Base-by-base conservation (phyloP, 2,888 invertebrate species). In the Andrena marginata region DNA sequence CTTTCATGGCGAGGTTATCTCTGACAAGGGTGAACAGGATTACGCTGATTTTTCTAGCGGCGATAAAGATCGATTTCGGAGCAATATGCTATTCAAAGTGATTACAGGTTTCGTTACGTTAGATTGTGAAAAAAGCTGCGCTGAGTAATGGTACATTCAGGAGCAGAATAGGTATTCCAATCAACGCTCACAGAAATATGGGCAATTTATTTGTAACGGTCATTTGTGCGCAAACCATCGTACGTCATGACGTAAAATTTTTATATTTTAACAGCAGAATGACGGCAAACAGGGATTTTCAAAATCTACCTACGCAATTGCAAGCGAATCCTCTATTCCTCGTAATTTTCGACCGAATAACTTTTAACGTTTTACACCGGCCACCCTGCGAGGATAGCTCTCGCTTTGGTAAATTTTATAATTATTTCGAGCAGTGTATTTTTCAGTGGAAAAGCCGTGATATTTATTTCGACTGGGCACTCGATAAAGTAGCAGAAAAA, bases 1-100 rank as follows among this genome's bases (percentile, higher is more conserved):
- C 54, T 68, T 51, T 68, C 54, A 54, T 16, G 68, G 16, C 35
- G 16, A 6, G 69, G 31, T 70, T 74, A 71, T 69, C 49, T 56
- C 59, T 8, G 60, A 60, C 56, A 42, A 13, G 10, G 31, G 65
- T 67, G 80, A 56, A 81, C 33, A 3, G 29, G 31, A 51, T 54
- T 29, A 33, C 48, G 35, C 49, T 16, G 16, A 2, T 10, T 10
- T n/a, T n/a, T 42, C 8, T 26, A 1, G 16, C 23, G 2, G 31
- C 10, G 16, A 59, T 49, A 31, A 8, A 23, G 69, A 56, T 69
- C 51, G 81, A 74, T 67, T 62, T 35, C 42, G 8, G 26, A 54
- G 64, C 42, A 48, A 56, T 49, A 26, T 1, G 20, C 54, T 13
- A 26, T 54, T 23, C 23, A 51, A 23, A 56, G 23, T 56, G 23